phyloP scores from a whole-genome alignment of 2,888 invertebrate species.

The Trichopria drosophilae region DNA sequence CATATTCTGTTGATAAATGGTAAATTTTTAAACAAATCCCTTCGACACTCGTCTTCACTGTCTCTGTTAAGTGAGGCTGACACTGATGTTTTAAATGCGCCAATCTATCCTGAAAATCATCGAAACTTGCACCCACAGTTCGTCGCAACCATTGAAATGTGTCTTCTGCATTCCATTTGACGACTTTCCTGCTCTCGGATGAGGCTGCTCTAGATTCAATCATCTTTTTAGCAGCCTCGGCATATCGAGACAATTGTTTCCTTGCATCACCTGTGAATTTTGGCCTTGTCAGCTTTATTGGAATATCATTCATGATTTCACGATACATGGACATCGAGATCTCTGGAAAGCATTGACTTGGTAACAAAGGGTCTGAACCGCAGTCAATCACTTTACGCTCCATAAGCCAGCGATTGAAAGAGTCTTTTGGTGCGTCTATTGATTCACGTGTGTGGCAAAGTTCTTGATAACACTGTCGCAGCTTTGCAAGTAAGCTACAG shows the following conservation, averaged over 20 bases:
- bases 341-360: conserved; percentile 89
- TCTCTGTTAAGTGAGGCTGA: conserved; percentile 93
- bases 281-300: conserved; percentile 91
- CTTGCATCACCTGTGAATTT: conserved; percentile 95
- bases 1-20: conserved; percentile 87
- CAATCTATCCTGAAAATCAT: conserved; percentile 84
- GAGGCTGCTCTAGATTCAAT: conserved; percentile 93
- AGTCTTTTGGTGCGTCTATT: conserved; percentile 94
- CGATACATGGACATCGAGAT: conserved; percentile 94
- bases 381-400: conserved; percentile 83
- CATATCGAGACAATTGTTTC: conserved; percentile 90
- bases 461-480: conserved; percentile 91
- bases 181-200: conserved; percentile 92
- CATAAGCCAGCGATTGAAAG: conserved; percentile 95
- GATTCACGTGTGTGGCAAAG: conserved; percentile 89
- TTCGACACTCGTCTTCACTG: conserved; percentile 92
- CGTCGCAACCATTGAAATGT: conserved; percentile 94
- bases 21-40: conserved; percentile 94
- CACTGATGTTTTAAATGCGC: conserved; percentile 92
- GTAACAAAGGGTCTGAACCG: conserved; percentile 88
- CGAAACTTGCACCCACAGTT: conserved; percentile 91
- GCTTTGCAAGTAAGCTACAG: conserved; percentile 78
- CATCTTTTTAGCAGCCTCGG: conserved; percentile 95
- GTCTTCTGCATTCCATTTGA: conserved; percentile 98
- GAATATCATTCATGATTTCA: conserved; percentile 98